Evolutionary conservation across 1,140 invertebrate species (phyloP).

Genomic region (Triops cancriformis): DNA sequence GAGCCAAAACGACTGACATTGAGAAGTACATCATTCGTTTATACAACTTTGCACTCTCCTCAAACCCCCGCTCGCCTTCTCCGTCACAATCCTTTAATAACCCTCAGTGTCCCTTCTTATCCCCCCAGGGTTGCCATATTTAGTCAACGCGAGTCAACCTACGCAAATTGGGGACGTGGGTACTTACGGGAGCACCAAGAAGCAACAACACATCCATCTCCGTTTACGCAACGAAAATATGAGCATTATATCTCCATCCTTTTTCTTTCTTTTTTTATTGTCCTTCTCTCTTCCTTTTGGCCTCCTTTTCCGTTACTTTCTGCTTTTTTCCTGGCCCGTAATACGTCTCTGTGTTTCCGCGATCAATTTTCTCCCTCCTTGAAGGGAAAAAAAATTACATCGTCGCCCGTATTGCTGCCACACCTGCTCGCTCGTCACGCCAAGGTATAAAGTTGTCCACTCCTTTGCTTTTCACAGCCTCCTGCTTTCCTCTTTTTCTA

Average conservation of each 20-base stretch:
- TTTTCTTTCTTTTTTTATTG: not conserved
- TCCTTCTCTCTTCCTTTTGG: not conserved
- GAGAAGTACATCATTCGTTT: not conserved
- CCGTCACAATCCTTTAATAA: not conserved
- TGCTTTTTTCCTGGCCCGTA: not conserved
- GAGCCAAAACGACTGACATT: not conserved
- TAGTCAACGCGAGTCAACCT: not conserved
- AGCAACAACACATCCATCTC: too few species aligned
- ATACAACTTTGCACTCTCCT: too few species aligned
- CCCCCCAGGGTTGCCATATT: too few species aligned
- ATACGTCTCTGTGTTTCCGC: not conserved
- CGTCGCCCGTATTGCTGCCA: not conserved
- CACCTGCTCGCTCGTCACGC: constrained; percentile 8
- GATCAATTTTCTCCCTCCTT: not conserved
- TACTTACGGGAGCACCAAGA: not conserved
- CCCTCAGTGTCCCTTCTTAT: too few species aligned
- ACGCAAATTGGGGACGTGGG: not conserved
- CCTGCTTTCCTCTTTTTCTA: too few species aligned
- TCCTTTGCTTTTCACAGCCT: too few species aligned
- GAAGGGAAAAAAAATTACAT: not conserved
- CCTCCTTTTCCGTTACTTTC: not conserved
- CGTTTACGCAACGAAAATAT: too few species aligned
- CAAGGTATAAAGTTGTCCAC: not conserved
- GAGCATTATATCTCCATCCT: not conserved
- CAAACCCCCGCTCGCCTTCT: too few species aligned